Evolutionary conservation across 2,797 vertebrate genomes (phyloP).

Genomic region (Phrynocephalus guinanensis): DNA sequence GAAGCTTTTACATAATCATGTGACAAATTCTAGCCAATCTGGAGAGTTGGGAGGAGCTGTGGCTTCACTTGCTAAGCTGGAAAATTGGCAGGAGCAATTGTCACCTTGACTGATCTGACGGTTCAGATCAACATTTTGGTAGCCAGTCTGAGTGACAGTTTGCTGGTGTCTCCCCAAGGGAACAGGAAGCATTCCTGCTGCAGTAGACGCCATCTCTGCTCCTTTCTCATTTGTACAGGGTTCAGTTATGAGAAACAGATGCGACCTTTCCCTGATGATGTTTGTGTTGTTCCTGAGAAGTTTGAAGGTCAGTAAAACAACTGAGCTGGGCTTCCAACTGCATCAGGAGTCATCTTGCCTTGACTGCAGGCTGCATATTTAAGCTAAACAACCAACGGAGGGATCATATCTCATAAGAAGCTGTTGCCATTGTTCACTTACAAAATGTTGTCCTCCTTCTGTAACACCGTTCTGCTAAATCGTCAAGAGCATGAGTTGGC

Average conservation of each 20-base stretch:
- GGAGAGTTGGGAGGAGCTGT: no score
- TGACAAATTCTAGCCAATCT: not conserved
- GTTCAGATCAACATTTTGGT: not conserved
- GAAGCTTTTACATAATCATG: not conserved
- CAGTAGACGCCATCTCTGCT: not conserved
- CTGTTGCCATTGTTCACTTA: no score
- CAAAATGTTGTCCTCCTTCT: no score
- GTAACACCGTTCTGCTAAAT: no score
- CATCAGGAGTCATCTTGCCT: not conserved
- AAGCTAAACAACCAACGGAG: not conserved
- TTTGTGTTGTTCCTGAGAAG: slow-evolving; percentile 95
- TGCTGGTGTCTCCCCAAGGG: not conserved
- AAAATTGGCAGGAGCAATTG: no score
- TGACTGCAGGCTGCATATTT: not conserved
- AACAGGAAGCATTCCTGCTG: not conserved
- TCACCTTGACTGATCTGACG: no score
- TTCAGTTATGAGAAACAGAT: slow-evolving; percentile 88
- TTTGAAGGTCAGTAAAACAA: slow-evolving; percentile 87
- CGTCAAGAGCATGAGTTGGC: no score
- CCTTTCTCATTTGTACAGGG: slow-evolving; percentile 76
- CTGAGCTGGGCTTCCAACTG: not conserved
- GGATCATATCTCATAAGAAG: no score
- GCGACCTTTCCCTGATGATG: slow-evolving; percentile 82
- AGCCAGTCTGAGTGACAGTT: not conserved
- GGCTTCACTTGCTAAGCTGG: no score